These are phyloP conservation scores for Atta texana DNA, from an alignment of 1,140 invertebrate genomes.

Conservation along the genomic window DNA sequence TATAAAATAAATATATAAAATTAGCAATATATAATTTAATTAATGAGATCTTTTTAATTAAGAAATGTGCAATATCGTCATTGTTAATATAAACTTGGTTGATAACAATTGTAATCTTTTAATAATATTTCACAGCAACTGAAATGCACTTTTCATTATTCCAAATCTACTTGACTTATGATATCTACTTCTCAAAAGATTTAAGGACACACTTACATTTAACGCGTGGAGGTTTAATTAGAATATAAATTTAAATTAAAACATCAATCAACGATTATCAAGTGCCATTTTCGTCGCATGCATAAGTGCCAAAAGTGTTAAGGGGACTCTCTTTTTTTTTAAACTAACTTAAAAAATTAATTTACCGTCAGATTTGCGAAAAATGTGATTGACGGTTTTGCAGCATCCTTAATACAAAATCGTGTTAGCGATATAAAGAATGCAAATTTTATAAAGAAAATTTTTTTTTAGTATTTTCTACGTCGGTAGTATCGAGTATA, in stretches of 20 bases:
- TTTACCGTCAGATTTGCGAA: slow-evolving; percentile 68
- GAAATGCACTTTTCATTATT: not conserved
- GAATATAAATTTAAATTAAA: slow-evolving; percentile 1
- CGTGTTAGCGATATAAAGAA: slow-evolving; percentile 35
- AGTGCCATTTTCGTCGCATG: slow-evolving; percentile 67
- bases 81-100: not conserved
- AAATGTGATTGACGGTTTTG: slow-evolving; percentile 71
- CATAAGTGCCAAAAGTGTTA: slow-evolving; percentile 55
- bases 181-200: slow-evolving; percentile 6
- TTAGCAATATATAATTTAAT: not conserved
- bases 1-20: not conserved
- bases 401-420: slow-evolving; percentile 70
- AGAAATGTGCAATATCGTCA: slow-evolving; percentile 7
- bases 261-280: slow-evolving; percentile 39
- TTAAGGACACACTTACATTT: not conserved
- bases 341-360: slow-evolving; percentile 64
- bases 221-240: slow-evolving; percentile 8
- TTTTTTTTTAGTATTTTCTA: not conserved
- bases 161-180: not conserved
- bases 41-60: not conserved
- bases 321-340: slow-evolving; percentile 23
- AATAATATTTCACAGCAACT: not conserved
- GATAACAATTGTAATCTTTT: slow-evolving; percentile 10
- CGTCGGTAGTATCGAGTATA: not conserved
- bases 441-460: slow-evolving; percentile 10